Evolutionary conservation across 1,140 invertebrate genomes (phyloP).

Genomic region (Agrilus planipennis): DNA sequence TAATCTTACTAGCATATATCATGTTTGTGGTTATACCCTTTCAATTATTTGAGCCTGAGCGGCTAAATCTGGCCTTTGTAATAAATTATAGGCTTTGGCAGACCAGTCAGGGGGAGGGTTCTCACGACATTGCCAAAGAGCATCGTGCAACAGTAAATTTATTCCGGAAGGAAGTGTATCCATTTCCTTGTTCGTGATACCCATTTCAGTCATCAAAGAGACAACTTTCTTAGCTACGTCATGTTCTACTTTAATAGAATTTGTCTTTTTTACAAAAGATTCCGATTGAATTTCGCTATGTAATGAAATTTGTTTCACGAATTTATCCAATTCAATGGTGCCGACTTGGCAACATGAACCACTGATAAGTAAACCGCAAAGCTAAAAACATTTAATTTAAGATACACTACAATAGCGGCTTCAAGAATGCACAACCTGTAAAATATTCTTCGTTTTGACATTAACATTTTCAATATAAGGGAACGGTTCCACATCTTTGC

Average conservation of each 20-base stretch:
- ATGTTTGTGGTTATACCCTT: constrained; percentile 18
- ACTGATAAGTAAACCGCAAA: constrained; percentile 17
- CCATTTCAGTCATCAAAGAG: constrained; percentile 33
- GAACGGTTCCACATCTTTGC: constrained; percentile 41
- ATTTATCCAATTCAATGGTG: constrained; percentile 11
- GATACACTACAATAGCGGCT: neutral
- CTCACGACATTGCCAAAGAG: constrained; percentile 61
- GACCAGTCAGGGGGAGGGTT: constrained; percentile 69
- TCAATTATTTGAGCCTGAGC: constrained; percentile 37
- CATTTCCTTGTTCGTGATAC: constrained; percentile 57
- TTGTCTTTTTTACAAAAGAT: no score
- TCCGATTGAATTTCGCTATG: neutral
- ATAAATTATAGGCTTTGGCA: constrained; percentile 58
- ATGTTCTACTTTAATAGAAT: neutral
- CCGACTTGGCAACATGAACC: neutral
- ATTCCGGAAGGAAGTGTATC: constrained; percentile 64
- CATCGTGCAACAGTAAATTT: constrained; percentile 59
- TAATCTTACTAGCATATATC: no score
- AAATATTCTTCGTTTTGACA: constrained; percentile 55
- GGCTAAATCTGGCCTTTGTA: constrained; percentile 69
- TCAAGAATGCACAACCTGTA: constrained; percentile 42
- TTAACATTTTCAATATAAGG: constrained; percentile 61
- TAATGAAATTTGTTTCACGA: neutral
- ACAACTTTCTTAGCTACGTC: constrained; percentile 12
- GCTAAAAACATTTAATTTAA: constrained; percentile 13